Conservation (phyloP, 2,888 invertebrate species). For the Campopleginae sp. region DNA sequence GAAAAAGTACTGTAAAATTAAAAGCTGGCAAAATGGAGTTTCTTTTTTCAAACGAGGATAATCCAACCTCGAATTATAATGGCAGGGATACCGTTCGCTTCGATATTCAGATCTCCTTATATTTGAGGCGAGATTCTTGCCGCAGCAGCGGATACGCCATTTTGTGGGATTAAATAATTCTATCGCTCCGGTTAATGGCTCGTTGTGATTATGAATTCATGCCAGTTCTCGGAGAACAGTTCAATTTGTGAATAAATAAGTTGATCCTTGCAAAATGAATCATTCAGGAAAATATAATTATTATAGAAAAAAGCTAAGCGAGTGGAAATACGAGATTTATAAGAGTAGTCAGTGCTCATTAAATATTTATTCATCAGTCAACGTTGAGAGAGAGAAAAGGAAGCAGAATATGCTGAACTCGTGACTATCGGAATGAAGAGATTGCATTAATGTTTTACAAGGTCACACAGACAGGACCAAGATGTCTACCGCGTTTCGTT, state of each 20-base stretch:
- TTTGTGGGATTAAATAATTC: conserved; percentile 57
- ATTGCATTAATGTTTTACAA: background rate
- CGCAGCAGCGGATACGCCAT: conserved; percentile 35
- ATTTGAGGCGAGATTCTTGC: background rate
- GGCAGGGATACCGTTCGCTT: conserved; percentile 10
- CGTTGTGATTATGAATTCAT: conserved; percentile 63
- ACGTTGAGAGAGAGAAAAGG: background rate
- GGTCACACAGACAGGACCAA: background rate
- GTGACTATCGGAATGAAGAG: conserved; percentile 33
- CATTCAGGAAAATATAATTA: background rate
- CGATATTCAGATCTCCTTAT: conserved; percentile 5
- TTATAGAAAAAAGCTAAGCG: background rate
- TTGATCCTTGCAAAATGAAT: background rate
- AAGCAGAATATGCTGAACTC: conserved; percentile 43
- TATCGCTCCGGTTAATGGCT: conserved; percentile 53
- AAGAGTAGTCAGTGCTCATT: background rate
- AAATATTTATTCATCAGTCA: background rate
- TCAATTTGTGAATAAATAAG: conserved; percentile 21
- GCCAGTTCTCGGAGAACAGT: conserved; percentile 23
- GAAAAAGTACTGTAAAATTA: background rate
- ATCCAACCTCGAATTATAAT: conserved; percentile 3
- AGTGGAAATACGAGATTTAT: background rate
- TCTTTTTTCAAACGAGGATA: background rate
- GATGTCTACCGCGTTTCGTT: conserved; percentile 1
- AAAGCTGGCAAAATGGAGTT: background rate